A percentile compares a stretch with the other conserved stretches of the same genome.
Evolutionary conservation across 2,797 vertebrate genomes (phyloP).

Genomic region (Cirrhinus mrigala): DNA sequence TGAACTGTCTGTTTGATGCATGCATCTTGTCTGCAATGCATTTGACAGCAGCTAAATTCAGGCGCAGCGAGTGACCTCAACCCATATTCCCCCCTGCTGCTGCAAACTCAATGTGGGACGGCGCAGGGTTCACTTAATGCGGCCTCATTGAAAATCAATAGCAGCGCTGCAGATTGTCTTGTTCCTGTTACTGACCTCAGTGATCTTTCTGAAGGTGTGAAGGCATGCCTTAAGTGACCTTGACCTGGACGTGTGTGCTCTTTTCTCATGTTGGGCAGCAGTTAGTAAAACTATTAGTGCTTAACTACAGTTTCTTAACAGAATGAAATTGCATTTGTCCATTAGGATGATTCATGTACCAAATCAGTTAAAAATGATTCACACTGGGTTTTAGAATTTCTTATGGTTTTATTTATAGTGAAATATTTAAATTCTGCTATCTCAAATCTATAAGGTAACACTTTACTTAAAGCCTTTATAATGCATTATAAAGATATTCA

Average conservation of each 20-base stretch:
- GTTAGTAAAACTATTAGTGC: background rate
- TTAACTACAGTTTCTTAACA: background rate
- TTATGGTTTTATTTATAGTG: background rate
- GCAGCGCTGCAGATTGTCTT: slow-evolving; percentile 2
- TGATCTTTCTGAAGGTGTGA: slow-evolving; percentile 12
- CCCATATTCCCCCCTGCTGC: slow-evolving; percentile 60
- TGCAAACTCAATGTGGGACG: slow-evolving; percentile 57
- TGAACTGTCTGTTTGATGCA: background rate
- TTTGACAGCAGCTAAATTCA: slow-evolving; percentile 53
- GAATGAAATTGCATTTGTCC: background rate
- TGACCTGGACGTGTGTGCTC: background rate
- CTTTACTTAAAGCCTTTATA: background rate
- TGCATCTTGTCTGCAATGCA: background rate
- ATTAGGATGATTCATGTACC: background rate
- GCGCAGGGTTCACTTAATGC: slow-evolving; percentile 55
- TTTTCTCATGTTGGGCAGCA: background rate
- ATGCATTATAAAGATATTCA: background rate
- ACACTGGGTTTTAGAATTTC: too few relatives aligned
- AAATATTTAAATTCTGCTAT: background rate
- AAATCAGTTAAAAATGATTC: background rate
- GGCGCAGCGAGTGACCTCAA: slow-evolving; percentile 60
- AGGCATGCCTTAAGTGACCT: slow-evolving; percentile 31
- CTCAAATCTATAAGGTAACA: background rate
- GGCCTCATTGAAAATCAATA: slow-evolving; percentile 63
- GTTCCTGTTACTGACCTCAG: slow-evolving; percentile 11